phyloP scores from a whole-genome alignment of 2,888 invertebrate genomes.

The Tupiocoris notatus region DNA sequence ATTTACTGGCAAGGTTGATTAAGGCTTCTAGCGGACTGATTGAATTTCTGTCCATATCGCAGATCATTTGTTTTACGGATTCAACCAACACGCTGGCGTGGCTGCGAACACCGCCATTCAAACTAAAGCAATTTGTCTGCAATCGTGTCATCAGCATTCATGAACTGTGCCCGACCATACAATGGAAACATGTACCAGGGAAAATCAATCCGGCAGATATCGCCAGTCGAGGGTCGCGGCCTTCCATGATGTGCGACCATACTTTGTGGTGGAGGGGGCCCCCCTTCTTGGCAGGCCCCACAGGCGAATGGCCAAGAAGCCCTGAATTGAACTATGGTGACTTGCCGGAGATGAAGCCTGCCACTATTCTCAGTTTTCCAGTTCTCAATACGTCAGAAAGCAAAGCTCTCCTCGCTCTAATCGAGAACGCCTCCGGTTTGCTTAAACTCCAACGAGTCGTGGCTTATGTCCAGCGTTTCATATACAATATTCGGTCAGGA shows the following conservation, averaged over 20 bases:
- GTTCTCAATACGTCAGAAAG: not conserved
- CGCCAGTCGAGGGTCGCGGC: not conserved
- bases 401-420: not conserved
- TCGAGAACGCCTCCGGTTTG: not conserved
- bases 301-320: not conserved
- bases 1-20: not conserved
- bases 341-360: not conserved
- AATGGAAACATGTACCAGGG: not conserved
- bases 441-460: not conserved
- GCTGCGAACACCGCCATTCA: constrained; percentile 34
- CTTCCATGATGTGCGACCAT: not conserved
- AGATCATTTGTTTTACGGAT: constrained; percentile 37
- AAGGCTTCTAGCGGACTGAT: not conserved
- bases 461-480: not conserved
- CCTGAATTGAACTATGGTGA: not conserved
- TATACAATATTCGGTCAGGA: not conserved
- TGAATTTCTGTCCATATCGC: not conserved
- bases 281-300: not conserved
- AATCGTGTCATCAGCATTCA: constrained; percentile 36
- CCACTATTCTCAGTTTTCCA: not conserved
- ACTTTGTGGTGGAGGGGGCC: constrained; percentile 7
- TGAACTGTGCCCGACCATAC: not conserved
- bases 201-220: not conserved
- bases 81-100: constrained; percentile 43
- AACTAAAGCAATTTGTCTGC: constrained; percentile 37